A percentile compares a stretch with the other conserved stretches of the same genome.
These are phyloP conservation scores for Patella ulyssiponensis DNA, from an alignment of 2,888 invertebrate genomes.

Conservation along the genomic window DNA sequence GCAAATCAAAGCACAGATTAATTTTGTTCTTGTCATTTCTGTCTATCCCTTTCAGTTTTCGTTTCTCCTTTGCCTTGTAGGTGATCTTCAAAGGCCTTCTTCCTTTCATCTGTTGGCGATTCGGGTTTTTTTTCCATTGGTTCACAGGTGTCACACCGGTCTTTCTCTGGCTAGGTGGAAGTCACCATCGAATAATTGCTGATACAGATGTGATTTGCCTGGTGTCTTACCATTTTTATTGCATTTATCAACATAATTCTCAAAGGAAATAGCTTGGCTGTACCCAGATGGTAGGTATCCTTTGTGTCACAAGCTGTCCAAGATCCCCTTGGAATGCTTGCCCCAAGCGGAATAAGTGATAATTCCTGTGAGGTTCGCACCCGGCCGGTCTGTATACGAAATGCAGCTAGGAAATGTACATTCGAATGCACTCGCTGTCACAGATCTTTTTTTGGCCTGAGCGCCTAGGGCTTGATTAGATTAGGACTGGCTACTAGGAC, in stretches of 20 bases:
- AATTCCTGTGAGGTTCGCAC: too few species aligned
- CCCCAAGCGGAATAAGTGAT: too few species aligned
- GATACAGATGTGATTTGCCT: conserved; percentile 29
- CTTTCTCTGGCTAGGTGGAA: conserved; percentile 25
- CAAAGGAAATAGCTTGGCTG: conserved; percentile 3
- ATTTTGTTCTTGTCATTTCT: not conserved
- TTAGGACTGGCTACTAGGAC: too few species aligned
- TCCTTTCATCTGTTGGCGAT: conserved; percentile 11
- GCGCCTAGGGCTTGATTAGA: too few species aligned
- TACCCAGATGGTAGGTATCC: not conserved
- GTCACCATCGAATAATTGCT: conserved; percentile 27
- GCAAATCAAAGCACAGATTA: conserved; percentile 21
- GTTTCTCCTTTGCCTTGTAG: not conserved
- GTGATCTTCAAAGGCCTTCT: not conserved
- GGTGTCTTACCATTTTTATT: conserved; percentile 13
- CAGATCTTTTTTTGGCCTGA: too few species aligned
- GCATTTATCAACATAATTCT: conserved; percentile 22
- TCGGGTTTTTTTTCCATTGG: not conserved
- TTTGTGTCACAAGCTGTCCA: too few species aligned
- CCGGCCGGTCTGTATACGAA: too few species aligned
- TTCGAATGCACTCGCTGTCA: too few species aligned
- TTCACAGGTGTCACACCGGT: conserved; percentile 30
- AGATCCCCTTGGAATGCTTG: too few species aligned
- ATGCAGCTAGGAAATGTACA: too few species aligned
- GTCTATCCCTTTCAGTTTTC: not conserved